A percentile compares a stretch with the other conserved stretches of the same genome.
Conservation (phyloP, 2,888 invertebrate genomes). For the Trissolcus brochymenae region DNA sequence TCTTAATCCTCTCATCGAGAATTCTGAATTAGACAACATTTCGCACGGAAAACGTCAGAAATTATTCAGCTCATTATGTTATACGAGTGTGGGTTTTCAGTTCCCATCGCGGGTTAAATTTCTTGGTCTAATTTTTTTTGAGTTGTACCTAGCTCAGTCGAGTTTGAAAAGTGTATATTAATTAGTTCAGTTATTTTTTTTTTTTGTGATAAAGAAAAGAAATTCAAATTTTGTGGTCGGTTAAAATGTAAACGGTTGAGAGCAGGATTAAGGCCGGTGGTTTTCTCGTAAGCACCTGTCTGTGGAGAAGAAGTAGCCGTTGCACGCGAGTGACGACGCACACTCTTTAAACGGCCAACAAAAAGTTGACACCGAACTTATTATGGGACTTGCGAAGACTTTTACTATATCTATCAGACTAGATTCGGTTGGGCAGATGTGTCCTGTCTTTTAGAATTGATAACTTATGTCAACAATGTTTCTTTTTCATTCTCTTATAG, state of each 20-base stretch:
- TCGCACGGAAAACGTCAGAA: slow-evolving; percentile 44
- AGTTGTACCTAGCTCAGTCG: not conserved
- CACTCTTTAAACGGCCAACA: slow-evolving; percentile 38
- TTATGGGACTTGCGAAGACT: slow-evolving; percentile 29
- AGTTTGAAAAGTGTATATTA: no score
- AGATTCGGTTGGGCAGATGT: slow-evolving; percentile 43
- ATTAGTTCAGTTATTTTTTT: no score
- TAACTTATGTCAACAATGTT: slow-evolving; percentile 33
- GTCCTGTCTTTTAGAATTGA: slow-evolving; percentile 19
- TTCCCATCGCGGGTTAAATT: no score
- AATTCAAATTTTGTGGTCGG: slow-evolving; percentile 46
- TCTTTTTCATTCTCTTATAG: not conserved
- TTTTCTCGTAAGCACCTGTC: slow-evolving; percentile 54
- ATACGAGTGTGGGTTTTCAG: no score
- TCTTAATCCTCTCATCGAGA: slow-evolving; percentile 53
- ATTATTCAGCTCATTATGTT: slow-evolving; percentile 25
- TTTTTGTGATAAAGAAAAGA: not conserved
- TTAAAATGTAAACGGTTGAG: slow-evolving; percentile 42
- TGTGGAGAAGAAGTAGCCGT: slow-evolving; percentile 40
- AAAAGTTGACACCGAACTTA: slow-evolving; percentile 53
- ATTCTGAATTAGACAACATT: slow-evolving; percentile 40
- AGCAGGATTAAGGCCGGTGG: slow-evolving; percentile 55
- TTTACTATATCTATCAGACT: slow-evolving; percentile 15
- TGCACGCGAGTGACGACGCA: slow-evolving; percentile 54
- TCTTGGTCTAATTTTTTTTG: not conserved